Conservation (phyloP, 2,113 vertebrate species). For the Hystrix brachyura region DNA sequence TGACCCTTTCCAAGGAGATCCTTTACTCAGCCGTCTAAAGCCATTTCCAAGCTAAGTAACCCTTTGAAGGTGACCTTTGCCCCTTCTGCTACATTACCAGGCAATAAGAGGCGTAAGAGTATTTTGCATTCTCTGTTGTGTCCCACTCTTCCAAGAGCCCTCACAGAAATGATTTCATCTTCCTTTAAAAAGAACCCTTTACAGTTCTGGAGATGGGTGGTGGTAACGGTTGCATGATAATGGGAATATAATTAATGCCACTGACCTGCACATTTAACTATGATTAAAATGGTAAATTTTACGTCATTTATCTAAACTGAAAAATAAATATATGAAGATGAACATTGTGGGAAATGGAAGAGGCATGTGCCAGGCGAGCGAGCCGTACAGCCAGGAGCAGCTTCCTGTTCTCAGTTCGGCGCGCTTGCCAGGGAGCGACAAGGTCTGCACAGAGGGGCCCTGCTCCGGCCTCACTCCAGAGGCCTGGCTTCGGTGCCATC, state of each 20-base stretch:
- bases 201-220: background rate
- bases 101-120: background rate
- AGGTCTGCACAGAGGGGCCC: no score
- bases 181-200: background rate
- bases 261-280: background rate
- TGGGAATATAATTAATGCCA: background rate
- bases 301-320: background rate
- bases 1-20: background rate
- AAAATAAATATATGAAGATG: background rate
- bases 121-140: background rate
- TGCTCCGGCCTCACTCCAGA: background rate
- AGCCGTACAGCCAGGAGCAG: accelerated
- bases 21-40: background rate
- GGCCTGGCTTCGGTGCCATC: background rate
- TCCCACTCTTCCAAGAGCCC: background rate
- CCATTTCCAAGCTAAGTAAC: background rate
- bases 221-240: background rate
- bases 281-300: background rate
- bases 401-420: background rate
- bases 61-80: background rate
- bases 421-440: background rate
- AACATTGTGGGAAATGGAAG: background rate
- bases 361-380: background rate
- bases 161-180: constrained; percentile 49
- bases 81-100: background rate